Percentiles rank a stretch among this genome's conserved stretches.
Evolutionary conservation across 1,140 invertebrate genomes (phyloP).

Genomic region (Bombus turneri): DNA sequence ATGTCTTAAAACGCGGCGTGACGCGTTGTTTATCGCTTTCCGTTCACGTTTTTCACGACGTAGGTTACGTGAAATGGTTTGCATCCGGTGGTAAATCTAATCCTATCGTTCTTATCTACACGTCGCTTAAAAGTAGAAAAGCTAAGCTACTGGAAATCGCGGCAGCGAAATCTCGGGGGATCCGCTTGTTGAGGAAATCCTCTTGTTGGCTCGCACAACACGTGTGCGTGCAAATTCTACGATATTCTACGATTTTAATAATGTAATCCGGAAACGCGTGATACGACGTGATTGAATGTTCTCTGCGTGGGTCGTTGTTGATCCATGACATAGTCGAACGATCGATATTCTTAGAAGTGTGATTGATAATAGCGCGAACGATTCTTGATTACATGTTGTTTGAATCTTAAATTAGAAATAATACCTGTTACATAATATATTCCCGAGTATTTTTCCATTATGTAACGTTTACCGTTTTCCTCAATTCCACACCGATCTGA

Average conservation of each 20-base stretch:
- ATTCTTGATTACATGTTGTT: not conserved
- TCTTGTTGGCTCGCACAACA: not conserved
- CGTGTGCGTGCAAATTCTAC: not conserved
- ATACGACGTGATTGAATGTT: not conserved
- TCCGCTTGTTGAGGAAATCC: slow-evolving; percentile 25
- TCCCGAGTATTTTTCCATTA: not conserved
- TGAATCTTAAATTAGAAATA: not conserved
- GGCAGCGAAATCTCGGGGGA: not conserved
- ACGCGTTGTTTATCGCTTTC: slow-evolving; percentile 66
- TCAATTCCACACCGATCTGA: not conserved
- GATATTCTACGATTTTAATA: slow-evolving; percentile 47
- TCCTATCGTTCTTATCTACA: slow-evolving; percentile 56
- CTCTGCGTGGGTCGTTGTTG: not conserved
- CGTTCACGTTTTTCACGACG: slow-evolving; percentile 45
- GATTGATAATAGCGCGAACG: not conserved
- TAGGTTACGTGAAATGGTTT: slow-evolving; percentile 53
- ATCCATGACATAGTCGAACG: not conserved
- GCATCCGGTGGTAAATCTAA: slow-evolving; percentile 58
- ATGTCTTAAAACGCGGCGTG: slow-evolving; percentile 55
- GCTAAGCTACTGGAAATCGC: slow-evolving; percentile 45
- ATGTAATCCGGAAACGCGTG: slow-evolving; percentile 22
- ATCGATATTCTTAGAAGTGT: not conserved
- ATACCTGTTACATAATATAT: no score
- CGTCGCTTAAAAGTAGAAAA: slow-evolving; percentile 54
- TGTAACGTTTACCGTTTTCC: not conserved